These are phyloP conservation scores for Girardinus metallicus DNA, from an alignment of 2,797 vertebrate species.

Conservation along the genomic window DNA sequence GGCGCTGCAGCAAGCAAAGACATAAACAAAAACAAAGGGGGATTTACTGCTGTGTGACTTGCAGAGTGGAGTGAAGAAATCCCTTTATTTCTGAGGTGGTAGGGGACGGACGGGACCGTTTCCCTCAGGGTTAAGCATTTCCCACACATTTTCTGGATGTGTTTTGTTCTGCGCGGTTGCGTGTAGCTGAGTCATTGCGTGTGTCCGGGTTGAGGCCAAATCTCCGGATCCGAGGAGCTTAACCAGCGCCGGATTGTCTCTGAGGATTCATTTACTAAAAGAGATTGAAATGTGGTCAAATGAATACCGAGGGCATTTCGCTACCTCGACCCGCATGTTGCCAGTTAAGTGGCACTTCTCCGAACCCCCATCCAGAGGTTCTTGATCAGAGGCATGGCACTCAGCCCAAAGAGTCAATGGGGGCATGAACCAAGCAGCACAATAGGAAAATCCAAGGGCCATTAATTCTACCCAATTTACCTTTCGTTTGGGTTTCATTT, in stretches of 20 bases:
- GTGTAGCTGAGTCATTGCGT: constrained; percentile 56
- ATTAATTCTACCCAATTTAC: constrained; percentile 87
- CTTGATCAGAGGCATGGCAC: constrained; percentile 82
- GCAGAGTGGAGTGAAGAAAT: constrained; percentile 43
- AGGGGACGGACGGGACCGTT: constrained; percentile 50
- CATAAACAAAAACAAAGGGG: constrained; percentile 28
- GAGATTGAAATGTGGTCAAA: constrained; percentile 82
- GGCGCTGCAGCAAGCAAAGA: not conserved
- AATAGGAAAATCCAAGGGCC: constrained; percentile 81
- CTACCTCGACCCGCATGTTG: constrained; percentile 57
- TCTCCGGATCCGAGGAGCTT: constrained; percentile 56
- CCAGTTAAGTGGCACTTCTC: constrained; percentile 80
- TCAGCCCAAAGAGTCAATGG: constrained; percentile 73
- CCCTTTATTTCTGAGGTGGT: constrained; percentile 43
- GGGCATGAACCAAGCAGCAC: constrained; percentile 73
- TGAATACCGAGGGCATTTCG: constrained; percentile 65
- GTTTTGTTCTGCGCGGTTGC: constrained; percentile 62
- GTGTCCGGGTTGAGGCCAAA: constrained; percentile 31
- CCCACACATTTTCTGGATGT: constrained; percentile 58
- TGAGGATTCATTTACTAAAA: constrained; percentile 71
- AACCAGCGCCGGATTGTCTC: constrained; percentile 69
- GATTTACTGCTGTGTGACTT: constrained; percentile 35
- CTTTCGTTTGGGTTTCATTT: constrained; percentile 85
- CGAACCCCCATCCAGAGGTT: constrained; percentile 74
- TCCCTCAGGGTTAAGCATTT: constrained; percentile 64